These are phyloP conservation scores for Eupithecia centaureata DNA, from an alignment of 2,888 invertebrate genomes.

Conservation along the genomic window DNA sequence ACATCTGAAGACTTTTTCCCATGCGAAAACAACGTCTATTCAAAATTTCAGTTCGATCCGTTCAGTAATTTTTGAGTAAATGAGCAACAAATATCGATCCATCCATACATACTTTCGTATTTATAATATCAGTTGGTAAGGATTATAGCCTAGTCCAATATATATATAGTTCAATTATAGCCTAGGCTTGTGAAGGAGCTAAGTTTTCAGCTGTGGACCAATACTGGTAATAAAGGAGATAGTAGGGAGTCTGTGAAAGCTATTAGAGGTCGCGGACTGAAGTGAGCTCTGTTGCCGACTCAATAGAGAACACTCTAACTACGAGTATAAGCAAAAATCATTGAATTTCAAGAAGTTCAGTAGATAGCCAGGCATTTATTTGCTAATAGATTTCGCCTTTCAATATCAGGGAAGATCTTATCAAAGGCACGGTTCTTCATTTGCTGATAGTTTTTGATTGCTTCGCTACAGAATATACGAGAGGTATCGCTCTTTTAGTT, in stretches of 20 bases:
- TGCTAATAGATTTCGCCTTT: neutral
- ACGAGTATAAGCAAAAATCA: neutral
- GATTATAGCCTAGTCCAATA: too few species aligned
- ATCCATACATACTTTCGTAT: too few species aligned
- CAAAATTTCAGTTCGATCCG: too few species aligned
- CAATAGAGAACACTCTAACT: neutral
- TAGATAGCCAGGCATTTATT: neutral
- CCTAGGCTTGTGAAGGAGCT: neutral
- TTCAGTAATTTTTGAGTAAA: too few species aligned
- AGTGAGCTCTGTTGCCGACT: neutral
- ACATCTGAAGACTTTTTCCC: too few species aligned
- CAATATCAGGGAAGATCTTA: neutral
- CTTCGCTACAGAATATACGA: neutral
- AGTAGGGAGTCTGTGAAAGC: neutral
- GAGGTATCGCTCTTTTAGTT: neutral
- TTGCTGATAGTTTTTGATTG: slow-evolving; percentile 8
- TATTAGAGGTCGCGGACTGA: neutral
- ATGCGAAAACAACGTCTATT: too few species aligned
- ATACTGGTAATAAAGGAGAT: neutral
- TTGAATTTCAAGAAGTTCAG: neutral
- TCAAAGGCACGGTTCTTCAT: slow-evolving; percentile 5
- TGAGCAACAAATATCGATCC: too few species aligned
- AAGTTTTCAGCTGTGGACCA: neutral
- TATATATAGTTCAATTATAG: neutral
- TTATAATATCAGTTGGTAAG: too few species aligned